phyloP scores from a whole-genome alignment of 2,113 vertebrate genomes.

The Strix aluco region DNA sequence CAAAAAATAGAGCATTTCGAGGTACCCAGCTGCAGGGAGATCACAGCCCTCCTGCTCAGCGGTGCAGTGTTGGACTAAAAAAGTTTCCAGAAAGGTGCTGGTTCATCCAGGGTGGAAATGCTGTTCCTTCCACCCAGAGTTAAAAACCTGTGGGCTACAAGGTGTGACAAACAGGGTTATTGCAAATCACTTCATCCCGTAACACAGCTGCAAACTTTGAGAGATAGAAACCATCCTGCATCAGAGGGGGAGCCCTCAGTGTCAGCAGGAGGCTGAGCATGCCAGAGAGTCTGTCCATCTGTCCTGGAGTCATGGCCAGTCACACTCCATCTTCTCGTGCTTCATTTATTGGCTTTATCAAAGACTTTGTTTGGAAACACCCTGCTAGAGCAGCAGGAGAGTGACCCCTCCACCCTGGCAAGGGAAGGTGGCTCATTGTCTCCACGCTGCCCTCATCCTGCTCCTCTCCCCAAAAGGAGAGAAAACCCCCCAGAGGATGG shows the following conservation, averaged over 20 bases:
- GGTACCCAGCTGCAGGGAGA: not conserved
- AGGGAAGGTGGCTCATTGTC: too few relatives aligned
- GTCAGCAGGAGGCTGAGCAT: too few relatives aligned
- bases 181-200: not conserved
- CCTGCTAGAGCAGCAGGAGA: too few relatives aligned
- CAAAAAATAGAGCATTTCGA: not conserved
- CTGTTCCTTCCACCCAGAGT: not conserved
- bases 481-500: too few relatives aligned
- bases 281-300: not conserved
- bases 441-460: too few relatives aligned
- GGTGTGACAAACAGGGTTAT: not conserved
- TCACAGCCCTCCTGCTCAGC: not conserved
- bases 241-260: not conserved
- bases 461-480: too few relatives aligned
- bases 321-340: not conserved
- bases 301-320: not conserved
- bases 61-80: not conserved
- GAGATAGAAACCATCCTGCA: not conserved
- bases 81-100: not conserved
- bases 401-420: too few relatives aligned
- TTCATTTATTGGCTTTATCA: too few relatives aligned
- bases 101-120: not conserved
- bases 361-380: too few relatives aligned
- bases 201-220: not conserved
- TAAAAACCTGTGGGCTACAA: not conserved